Evolutionary conservation across 1,140 invertebrate genomes (phyloP), one percentile per base, ranked within the genome.

Genomic region (Triops longicaudatus): DNA sequence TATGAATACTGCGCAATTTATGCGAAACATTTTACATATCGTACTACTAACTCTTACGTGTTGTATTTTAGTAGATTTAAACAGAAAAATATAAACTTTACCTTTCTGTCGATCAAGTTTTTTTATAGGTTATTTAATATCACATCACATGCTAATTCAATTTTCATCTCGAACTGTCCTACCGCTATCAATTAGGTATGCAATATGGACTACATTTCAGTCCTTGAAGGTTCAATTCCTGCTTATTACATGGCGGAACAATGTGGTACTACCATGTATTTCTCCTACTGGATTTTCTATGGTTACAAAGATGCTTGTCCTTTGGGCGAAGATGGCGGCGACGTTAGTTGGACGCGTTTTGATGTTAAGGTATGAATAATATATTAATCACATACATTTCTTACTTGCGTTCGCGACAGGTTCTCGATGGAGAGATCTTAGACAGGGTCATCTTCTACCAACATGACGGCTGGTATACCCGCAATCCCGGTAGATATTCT

Each of bases 381-480:
- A 37, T 17, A 76, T 28, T 73, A 72, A 26, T 41, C n/a, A 73
- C 22, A 41, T 6, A 27, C 26, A 41, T 73, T 26, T 73, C 26
- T 22, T 71, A 7, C 26, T 77, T 72, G 12, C 41, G n/a, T 27
- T 74, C 12, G 22, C 22, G 27, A 26, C 17, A 77, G 77, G 77
- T 77, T 26, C 14, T 44, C 26, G 74, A 78, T 14, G 79, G 78
- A 22, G 73, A 75, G 12, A 78, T 71, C 31, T 12, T 81, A 71
- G 80, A 81, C 50, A 78, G 80, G 63, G 80, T 81, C 37, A 78
- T 77, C 26, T 81, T 81, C 73, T 77, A 80, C 63, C 80, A 81
- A 77, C 80, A 81, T 74, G 50, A 78, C 6, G 81, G 81, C 22
- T 81, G 81, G 81, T 81, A 81, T 76, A 81, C 81, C 9, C 28